Base-by-base conservation (phyloP, 1,140 invertebrate genomes). In the Arion vulgaris region DNA sequence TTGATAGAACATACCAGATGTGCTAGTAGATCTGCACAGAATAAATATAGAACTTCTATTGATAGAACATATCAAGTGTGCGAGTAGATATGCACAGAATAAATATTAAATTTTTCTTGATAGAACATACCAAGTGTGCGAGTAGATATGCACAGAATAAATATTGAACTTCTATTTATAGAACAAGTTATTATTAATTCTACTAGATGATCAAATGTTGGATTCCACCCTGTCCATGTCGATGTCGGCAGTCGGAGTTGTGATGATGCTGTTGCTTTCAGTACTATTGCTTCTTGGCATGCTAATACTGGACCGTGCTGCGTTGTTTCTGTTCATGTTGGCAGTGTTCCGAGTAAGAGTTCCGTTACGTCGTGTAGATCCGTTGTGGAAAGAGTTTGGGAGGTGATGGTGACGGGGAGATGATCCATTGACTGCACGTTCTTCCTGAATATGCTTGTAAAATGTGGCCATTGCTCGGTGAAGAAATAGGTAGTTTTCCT, bases 401-500 rank as follows among this genome's bases (percentile, higher is more conserved):
- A 38, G 39, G 49, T 76, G 41, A 41, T 78, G 51, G 23, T 66
- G 76, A 28, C 51, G 1, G 53, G 76, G 51, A 66, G 76, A 78
- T 5, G 76, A 78, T 11, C 57, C 39, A 66, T 78, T 78, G 5
- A 5, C 28, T 9, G 36, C n/a, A 15, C 26, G 41, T 11, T 75
- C 73, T 5, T 78, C 57, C 19, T 66, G 51, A 1, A 78, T 2
- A 32, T 78, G 76, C 53, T 66, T 34, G 45, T 32, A 78, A 36
- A 28, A 41, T 11, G 76, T 53, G n/a, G 76, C 53, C 34, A 78
- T 36, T 17, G 53, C 76, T 78, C 49, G 51, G 32, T 78, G 76
- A 36, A 78, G 80, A 32, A 73, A 81, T 28, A 73, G 23, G 71
- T 53, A 81, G 71, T 81, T 66, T 32, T 81, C 71, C 80, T 81